Base-by-base conservation (phyloP, 1,140 invertebrate species). In the Diplogasteroides magnus region DNA sequence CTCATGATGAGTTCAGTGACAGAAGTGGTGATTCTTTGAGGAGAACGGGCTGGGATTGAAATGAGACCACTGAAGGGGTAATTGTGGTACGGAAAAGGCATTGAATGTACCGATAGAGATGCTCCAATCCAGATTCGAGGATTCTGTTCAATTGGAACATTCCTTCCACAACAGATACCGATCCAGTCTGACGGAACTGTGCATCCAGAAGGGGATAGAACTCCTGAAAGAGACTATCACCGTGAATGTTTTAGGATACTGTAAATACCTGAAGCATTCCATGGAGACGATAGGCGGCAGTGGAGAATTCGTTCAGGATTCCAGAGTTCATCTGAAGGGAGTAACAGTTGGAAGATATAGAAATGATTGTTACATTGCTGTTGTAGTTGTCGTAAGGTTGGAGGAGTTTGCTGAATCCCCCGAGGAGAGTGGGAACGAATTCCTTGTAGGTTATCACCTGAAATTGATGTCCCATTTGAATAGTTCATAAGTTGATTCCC, bases 341-440 rank as follows among this genome's bases (percentile, higher is more conserved):
- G 25, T 29, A 2, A 28, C 13, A 60, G 25, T 31, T 25, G 14
- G 26, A 26, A 11, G 48, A 58, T 27, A 29, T 60, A 58, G 0
- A 69, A 48, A 32, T n/a, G 15, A 6, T 13, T 26, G 6, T 61
- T 27, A 23, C 32, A 1, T 37, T 28, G 14, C 57, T 58, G 6
- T 62, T 27, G 25, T 28, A 62, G 19, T 29, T n/a, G 3, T 25
- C 23, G 61, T 81, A 82, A 2, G 74, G 82, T 1, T 85, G 70
- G 27, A 72, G 61, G 11, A 72, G 31, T 25, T 61, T 25, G 32
- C 32, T 37, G 84, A 28, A 67, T 64, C 60, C 26, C 23, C 91
- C 91, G 25, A 93, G 84, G 1, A 94, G 79, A 25, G 88, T 84
- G 0, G 91, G 90, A 56, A 94, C 78, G 88, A 90, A 97, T 79